Evolutionary conservation across 2,888 invertebrate genomes (phyloP).

Genomic region (Lasioglossum villosulum): DNA sequence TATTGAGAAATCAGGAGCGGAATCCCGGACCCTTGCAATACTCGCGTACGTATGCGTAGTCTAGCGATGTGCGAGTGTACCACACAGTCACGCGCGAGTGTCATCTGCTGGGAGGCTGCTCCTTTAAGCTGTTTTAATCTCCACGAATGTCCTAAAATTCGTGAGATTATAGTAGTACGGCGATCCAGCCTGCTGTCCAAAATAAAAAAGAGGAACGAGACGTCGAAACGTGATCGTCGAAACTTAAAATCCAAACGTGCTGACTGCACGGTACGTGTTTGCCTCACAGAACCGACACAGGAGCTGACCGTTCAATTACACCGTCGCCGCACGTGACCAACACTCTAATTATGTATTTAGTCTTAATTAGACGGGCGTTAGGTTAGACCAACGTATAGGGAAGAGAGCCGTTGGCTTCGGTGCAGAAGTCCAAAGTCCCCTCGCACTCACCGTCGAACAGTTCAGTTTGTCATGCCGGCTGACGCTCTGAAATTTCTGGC

Average conservation of each 20-base stretch:
- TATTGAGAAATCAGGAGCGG: no score
- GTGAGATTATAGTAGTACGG: background rate
- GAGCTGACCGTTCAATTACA: slow-evolving; percentile 80
- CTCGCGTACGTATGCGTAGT: no score
- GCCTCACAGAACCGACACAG: slow-evolving; percentile 65
- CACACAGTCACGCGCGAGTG: no score
- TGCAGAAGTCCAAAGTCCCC: slow-evolving; percentile 62
- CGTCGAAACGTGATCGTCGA: slow-evolving; percentile 40
- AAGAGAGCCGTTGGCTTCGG: slow-evolving; percentile 41
- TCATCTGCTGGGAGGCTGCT: no score
- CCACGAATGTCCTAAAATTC: background rate
- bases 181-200: background rate
- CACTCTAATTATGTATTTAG: slow-evolving; percentile 82
- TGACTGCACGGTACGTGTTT: slow-evolving; percentile 78
- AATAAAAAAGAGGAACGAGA: background rate
- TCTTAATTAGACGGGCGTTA: slow-evolving; percentile 81
- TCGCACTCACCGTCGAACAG: slow-evolving; percentile 24
- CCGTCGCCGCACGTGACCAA: slow-evolving; percentile 79
- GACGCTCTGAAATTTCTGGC: slow-evolving; percentile 45
- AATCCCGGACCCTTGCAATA: no score
- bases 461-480: slow-evolving; percentile 45
- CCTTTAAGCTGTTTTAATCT: background rate
- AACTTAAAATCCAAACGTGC: slow-evolving; percentile 76
- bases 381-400: slow-evolving; percentile 58
- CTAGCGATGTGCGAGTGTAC: no score